A percentile compares a stretch with the other conserved stretches of the same genome.
These are phyloP conservation scores for Cynopterus sphinx DNA, from an alignment of 2,797 vertebrate genomes.

Conservation along the genomic window DNA sequence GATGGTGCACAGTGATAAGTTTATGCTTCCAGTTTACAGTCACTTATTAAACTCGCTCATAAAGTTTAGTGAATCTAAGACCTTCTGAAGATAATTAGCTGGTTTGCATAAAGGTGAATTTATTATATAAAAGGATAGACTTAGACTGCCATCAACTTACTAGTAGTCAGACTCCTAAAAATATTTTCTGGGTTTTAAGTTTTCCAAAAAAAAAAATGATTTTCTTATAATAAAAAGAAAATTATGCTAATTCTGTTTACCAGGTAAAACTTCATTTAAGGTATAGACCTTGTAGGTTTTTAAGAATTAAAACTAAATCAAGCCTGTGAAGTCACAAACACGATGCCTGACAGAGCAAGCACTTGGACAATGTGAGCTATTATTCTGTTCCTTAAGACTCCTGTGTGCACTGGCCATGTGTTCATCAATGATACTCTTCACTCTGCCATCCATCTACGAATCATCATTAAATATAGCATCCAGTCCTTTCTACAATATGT, in stretches of 20 bases:
- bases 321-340: background rate
- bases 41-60: background rate
- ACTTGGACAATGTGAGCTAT: rapidly evolving
- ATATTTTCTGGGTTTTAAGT: background rate
- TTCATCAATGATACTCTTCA: no score
- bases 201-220: background rate
- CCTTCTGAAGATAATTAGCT: background rate
- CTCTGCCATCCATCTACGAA: background rate
- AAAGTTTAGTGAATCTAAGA: background rate
- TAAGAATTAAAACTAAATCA: background rate
- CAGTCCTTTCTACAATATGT: background rate
- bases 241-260: background rate
- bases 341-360: background rate
- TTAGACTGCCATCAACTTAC: background rate
- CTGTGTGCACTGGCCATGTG: rapidly evolving
- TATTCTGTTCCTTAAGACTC: rapidly evolving
- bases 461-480: background rate
- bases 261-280: background rate
- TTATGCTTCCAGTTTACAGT: background rate
- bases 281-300: background rate
- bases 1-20: background rate
- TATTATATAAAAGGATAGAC: background rate
- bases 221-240: background rate
- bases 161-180: background rate
- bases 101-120: background rate